Conservation (phyloP, 2,113 vertebrate genomes). For the Mustela nigripes region DNA sequence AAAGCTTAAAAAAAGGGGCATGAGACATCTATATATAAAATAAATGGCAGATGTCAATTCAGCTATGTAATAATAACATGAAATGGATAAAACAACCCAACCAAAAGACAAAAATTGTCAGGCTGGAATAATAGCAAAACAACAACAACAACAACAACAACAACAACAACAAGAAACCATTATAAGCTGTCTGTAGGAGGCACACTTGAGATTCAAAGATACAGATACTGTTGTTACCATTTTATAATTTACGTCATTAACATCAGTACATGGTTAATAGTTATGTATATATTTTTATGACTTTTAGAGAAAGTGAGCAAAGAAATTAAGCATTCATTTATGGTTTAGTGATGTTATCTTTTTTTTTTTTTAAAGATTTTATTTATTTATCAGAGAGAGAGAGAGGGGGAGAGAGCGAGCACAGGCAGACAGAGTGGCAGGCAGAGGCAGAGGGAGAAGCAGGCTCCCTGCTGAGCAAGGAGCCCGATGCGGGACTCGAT, state of each 20-base stretch:
- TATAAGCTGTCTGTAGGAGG: neutral
- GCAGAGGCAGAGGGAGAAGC: no score
- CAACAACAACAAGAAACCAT: neutral
- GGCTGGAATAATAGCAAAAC: neutral
- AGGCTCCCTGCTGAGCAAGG: no score
- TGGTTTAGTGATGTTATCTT: neutral
- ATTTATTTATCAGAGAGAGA: no score
- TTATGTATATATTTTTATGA: neutral
- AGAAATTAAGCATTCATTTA: neutral
- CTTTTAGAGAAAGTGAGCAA: neutral
- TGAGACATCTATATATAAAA: neutral
- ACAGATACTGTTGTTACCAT: neutral
- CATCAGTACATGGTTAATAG: neutral
- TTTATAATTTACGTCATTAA: neutral
- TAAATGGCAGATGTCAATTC: neutral
- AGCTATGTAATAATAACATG: neutral
- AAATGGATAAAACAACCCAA: neutral
- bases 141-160: neutral
- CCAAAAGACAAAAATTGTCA: neutral
- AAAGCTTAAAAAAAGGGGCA: no score
- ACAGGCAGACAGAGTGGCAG: no score
- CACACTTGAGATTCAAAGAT: neutral
- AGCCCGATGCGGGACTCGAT: no score
- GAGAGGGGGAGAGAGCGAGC: no score
- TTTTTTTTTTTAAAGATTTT: no score